phyloP scores from a whole-genome alignment of 1,140 invertebrate genomes.

The Trichonephila inaurata region DNA sequence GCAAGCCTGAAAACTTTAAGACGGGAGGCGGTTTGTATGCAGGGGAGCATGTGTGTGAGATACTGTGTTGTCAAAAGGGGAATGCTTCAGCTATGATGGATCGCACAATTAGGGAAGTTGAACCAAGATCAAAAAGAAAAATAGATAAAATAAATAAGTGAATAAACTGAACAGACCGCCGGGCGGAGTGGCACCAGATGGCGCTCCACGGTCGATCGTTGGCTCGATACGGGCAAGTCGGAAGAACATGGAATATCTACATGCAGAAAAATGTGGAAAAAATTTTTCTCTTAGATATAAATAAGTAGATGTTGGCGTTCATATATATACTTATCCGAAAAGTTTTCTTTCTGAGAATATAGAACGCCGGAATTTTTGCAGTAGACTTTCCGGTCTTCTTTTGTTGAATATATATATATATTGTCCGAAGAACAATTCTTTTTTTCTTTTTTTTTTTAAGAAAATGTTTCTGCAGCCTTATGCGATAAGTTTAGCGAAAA shows the following conservation, averaged over 20 bases:
- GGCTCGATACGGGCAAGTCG: background rate
- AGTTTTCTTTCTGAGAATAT: background rate
- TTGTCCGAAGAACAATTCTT: too few relatives aligned
- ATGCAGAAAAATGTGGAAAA: background rate
- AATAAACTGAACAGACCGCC: slow-evolving; percentile 56
- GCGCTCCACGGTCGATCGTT: slow-evolving; percentile 23
- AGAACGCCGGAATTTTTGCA: background rate
- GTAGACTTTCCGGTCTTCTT: background rate
- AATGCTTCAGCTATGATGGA: slow-evolving; percentile 62
- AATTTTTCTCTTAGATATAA: background rate
- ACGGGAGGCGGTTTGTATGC: background rate
- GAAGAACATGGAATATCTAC: slow-evolving; percentile 19
- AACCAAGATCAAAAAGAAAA: slow-evolving; percentile 6
- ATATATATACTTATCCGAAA: background rate
- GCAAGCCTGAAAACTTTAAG: background rate
- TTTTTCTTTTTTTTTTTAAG: too few relatives aligned
- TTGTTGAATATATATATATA: background rate
- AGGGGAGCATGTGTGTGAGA: background rate
- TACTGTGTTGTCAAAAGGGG: slow-evolving; percentile 39
- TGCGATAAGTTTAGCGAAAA: too few relatives aligned
- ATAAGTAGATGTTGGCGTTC: slow-evolving; percentile 22
- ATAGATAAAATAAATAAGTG: slow-evolving; percentile 71
- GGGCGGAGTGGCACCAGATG: slow-evolving; percentile 35
- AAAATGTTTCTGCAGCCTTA: too few relatives aligned
- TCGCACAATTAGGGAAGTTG: slow-evolving; percentile 63